phyloP scores from a whole-genome alignment of 2,113 vertebrate genomes.

The Furnarius figulus region DNA sequence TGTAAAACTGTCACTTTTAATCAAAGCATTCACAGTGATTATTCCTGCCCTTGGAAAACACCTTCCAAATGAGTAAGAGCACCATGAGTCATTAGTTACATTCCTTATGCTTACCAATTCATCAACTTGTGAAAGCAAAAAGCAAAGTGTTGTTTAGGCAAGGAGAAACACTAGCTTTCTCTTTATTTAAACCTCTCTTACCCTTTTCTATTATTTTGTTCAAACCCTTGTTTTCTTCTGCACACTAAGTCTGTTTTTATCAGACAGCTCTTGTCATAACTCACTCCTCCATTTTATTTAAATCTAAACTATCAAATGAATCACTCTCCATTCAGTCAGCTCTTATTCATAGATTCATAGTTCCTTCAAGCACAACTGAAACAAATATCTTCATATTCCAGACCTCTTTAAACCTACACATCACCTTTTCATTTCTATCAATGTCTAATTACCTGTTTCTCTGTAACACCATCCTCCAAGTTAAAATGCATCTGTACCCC shows the following conservation, averaged over 20 bases:
- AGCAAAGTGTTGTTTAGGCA: not conserved
- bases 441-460: not conserved
- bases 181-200: not conserved
- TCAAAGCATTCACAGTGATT: not conserved
- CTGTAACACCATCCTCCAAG: not conserved
- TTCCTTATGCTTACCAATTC: not conserved
- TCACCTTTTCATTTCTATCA: not conserved
- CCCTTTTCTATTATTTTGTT: not conserved
- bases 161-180: not conserved
- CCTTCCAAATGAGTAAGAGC: not conserved
- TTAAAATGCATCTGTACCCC: not conserved
- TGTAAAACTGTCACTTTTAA: not conserved
- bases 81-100: not conserved
- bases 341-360: not conserved
- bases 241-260: not conserved
- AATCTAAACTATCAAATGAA: not conserved
- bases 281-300: not conserved
- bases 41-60: not conserved
- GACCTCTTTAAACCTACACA: not conserved
- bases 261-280: not conserved
- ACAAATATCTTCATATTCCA: not conserved
- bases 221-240: fast-evolving
- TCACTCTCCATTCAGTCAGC: not conserved
- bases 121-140: not conserved
- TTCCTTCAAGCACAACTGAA: not conserved